phyloP scores from a whole-genome alignment of 2,888 invertebrate genomes.

The Yponomeuta sedellus region DNA sequence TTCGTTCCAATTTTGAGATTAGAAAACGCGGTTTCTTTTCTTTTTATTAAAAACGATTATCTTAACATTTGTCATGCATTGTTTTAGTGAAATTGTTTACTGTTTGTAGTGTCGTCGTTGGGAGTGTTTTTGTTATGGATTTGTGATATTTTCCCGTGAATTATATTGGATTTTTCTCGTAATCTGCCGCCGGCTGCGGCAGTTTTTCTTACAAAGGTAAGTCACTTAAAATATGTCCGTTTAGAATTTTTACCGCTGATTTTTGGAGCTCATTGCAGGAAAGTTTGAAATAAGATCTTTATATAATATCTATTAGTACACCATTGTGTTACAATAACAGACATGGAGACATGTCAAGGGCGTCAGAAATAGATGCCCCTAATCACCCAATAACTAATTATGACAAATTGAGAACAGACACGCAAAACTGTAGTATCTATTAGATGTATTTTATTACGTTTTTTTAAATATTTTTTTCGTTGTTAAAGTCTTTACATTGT shows the following conservation, averaged over 20 bases:
- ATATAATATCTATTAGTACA: conserved; percentile 5
- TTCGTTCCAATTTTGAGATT: conserved; percentile 20
- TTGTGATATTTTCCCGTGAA: conserved; percentile 23
- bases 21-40: conserved; percentile 27
- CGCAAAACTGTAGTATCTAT: neutral
- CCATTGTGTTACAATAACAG: conserved; percentile 4
- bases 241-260: too few species aligned
- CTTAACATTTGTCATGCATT: conserved; percentile 23
- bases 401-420: conserved; percentile 11
- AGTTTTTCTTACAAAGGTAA: conserved; percentile 23
- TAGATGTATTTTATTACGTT: neutral
- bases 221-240: neutral
- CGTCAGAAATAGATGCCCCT: conserved; percentile 17
- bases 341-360: conserved; percentile 17
- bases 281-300: neutral
- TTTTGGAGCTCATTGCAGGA: neutral
- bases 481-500: too few species aligned
- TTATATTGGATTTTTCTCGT: conserved; percentile 20
- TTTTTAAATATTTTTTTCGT: too few species aligned
- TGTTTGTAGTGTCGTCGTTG: conserved; percentile 22
- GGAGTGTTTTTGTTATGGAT: conserved; percentile 19
- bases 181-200: conserved; percentile 1
- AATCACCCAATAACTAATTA: conserved; percentile 15
- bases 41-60: conserved; percentile 28
- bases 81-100: conserved; percentile 24